Evolutionary conservation across 2,113 vertebrate genomes (phyloP).

Genomic region (Xiphorhynchus elegans): DNA sequence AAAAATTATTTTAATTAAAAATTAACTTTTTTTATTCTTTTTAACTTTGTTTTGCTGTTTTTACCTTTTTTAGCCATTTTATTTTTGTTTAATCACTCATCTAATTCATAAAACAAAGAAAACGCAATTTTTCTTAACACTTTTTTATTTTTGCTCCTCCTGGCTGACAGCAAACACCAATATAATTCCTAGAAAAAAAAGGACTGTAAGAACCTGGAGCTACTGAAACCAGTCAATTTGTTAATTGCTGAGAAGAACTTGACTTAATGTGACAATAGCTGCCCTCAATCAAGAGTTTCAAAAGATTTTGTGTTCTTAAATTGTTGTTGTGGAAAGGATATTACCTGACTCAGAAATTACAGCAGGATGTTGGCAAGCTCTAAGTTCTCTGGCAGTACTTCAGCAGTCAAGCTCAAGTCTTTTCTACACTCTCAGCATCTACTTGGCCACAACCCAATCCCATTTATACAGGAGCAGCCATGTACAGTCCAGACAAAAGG

Average conservation of each 20-base stretch:
- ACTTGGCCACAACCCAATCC: slow-evolving; percentile 7
- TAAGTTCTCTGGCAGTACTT: neutral
- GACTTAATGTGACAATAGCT: neutral
- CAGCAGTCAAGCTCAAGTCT: neutral
- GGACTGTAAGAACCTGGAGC: neutral
- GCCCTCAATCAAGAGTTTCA: neutral
- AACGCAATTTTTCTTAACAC: neutral
- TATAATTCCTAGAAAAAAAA: neutral
- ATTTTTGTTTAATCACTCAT: neutral
- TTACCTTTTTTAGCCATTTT: neutral
- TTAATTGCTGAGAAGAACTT: neutral
- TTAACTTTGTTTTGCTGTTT: neutral
- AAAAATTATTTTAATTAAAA: neutral
- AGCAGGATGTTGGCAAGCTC: slow-evolving; percentile 14
- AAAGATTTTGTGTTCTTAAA: neutral
- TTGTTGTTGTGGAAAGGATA: neutral
- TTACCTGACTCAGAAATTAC: slow-evolving; percentile 22
- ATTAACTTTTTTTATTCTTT: neutral
- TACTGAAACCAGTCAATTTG: neutral
- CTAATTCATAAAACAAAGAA: neutral
- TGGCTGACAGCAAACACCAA: neutral
- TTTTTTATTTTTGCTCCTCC: neutral
- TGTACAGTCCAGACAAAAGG: neutral
- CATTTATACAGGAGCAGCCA: slow-evolving; percentile 2
- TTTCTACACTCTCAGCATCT: neutral